A percentile compares a stretch with the other conserved stretches of the same genome.
Evolutionary conservation across 2,797 vertebrate species (phyloP).

Genomic region (Decapterus maruadsi): DNA sequence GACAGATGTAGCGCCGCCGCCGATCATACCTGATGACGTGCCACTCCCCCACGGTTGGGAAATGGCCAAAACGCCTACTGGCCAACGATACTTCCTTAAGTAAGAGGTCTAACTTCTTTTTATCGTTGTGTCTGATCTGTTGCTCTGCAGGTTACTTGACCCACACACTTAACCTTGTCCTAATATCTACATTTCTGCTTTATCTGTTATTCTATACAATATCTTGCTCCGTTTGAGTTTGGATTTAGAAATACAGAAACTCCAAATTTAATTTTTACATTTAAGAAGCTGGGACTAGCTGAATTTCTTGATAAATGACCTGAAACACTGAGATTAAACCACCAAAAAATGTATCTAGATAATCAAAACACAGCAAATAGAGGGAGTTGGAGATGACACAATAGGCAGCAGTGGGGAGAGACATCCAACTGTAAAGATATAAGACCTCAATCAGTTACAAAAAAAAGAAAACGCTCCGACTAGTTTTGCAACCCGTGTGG

Average conservation of each 20-base stretch:
- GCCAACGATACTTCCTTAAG: slow-evolving; percentile 97
- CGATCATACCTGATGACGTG: slow-evolving; percentile 91
- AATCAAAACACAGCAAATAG: not conserved
- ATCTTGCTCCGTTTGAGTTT: not conserved
- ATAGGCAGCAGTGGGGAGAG: not conserved
- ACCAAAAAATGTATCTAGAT: not conserved
- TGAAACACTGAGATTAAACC: not conserved
- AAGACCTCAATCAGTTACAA: slow-evolving; percentile 21
- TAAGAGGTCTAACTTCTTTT: slow-evolving; percentile 78
- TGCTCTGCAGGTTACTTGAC: slow-evolving; percentile 28
- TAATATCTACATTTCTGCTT: slow-evolving; percentile 1
- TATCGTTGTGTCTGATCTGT: slow-evolving; percentile 28
- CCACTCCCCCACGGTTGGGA: slow-evolving; percentile 96
- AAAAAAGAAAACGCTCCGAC: slow-evolving; percentile 42
- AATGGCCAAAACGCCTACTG: slow-evolving; percentile 96
- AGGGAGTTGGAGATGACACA: not conserved
- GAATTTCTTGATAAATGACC: not conserved
- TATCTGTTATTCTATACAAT: not conserved
- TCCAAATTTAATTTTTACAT: not conserved
- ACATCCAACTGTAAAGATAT: not conserved
- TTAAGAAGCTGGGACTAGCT: not conserved
- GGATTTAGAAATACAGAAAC: not conserved
- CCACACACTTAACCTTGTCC: not conserved
- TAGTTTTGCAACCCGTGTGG: slow-evolving; percentile 54
- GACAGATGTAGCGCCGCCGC: slow-evolving; percentile 85